Base-by-base conservation (phyloP, 2,888 invertebrate species). In the Boloria selene region DNA sequence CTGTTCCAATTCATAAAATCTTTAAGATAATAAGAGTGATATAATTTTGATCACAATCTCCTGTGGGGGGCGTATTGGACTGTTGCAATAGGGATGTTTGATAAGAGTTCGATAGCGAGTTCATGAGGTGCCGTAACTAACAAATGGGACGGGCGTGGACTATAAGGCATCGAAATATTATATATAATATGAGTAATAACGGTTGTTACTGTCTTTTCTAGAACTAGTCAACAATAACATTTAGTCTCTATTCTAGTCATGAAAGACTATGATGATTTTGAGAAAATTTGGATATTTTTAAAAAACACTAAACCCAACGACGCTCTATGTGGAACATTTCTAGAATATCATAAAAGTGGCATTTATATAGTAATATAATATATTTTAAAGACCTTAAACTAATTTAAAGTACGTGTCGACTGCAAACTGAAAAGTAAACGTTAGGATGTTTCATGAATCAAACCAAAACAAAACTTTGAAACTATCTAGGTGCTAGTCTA, bases 381-480 rank as follows among this genome's bases (percentile, higher is more conserved):
- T 56, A 22, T 44, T 56, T 16, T 45, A 13, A 56, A 14, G 17
- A 45, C 7, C 62, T 67, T 62, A 69, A 45, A 45, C 17, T 51
- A 26, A 50, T 18, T 17, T 31, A 47, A 38, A 38, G 3, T 38
- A 38, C 7, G 31, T 38, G 52, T 56, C 18, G 50, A 38, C 26
- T 16, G 44, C 47, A 31, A 55, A 54, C 65, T 68, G 63, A 58
- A 65, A 65, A 60, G 47, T 55, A 70, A 58, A 38, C 16, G 49
- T 65, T 61, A 65, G 56, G 58, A 50, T 61, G 68, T 68, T 58
- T 38, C 58, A 68, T 71, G 70, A 71, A 47, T 42, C 31, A 71
- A 71, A 67, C 42, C 17, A 69, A 74, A 76, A 67, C n/a, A 69
- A 75, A 76, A 73, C 65, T 70, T 72, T 69, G 66, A 70, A 72